phyloP scores from a whole-genome alignment of 1,140 invertebrate species.

The Gryllus bimaculatus region DNA sequence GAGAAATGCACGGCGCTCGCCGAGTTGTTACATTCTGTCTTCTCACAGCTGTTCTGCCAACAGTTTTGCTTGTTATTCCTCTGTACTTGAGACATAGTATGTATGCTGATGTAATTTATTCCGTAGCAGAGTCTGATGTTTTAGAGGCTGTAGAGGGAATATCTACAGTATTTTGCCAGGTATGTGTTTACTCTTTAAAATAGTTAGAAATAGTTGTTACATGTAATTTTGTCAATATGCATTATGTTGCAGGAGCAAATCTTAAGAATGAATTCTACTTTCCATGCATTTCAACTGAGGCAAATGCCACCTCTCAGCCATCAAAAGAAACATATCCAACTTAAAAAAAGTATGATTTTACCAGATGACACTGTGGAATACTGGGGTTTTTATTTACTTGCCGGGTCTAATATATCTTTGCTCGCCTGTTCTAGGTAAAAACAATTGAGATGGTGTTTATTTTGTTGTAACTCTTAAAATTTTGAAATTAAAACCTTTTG shows the following conservation, averaged over 20 bases:
- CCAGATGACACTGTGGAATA: conserved; percentile 80
- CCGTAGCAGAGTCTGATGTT: conserved; percentile 70
- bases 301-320: conserved; percentile 55
- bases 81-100: conserved; percentile 61
- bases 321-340: conserved; percentile 59
- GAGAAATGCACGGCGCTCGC: conserved; percentile 63
- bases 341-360: conserved; percentile 70
- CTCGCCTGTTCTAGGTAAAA: conserved; percentile 66
- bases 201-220: background rate
- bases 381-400: conserved; percentile 77
- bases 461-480: background rate
- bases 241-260: conserved; percentile 48
- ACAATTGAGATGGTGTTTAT: background rate
- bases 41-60: conserved; percentile 59
- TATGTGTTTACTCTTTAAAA: conserved; percentile 22
- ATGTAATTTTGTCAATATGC: conserved; percentile 13
- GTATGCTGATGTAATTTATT: conserved; percentile 62
- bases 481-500: conserved; percentile 18
- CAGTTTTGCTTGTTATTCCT: conserved; percentile 57
- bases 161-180: conserved; percentile 63
- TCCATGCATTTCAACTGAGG: conserved; percentile 72
- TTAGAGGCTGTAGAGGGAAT: conserved; percentile 66
- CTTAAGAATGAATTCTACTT: conserved; percentile 64
- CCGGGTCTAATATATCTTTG: conserved; percentile 61
- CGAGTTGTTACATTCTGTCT: conserved; percentile 63